A percentile compares a stretch with the other conserved stretches of the same genome.
These are phyloP conservation scores for Hypsibius dujardini DNA, from an alignment of 1,140 invertebrate genomes.

Conservation along the genomic window DNA sequence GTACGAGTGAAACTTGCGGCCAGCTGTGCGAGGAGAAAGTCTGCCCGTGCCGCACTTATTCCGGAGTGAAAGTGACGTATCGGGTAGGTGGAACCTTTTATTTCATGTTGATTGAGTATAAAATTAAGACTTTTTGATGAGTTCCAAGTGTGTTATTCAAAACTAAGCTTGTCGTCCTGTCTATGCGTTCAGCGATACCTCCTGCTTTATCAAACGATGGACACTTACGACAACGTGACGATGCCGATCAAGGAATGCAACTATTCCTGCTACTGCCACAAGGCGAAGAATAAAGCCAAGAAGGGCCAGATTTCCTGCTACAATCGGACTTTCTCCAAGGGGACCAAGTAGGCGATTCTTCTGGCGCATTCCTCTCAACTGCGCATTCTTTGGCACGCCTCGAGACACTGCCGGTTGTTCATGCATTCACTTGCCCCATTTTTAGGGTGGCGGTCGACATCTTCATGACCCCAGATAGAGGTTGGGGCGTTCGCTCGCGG, in stretches of 20 bases:
- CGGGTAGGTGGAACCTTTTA: not conserved
- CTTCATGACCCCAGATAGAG: not conserved
- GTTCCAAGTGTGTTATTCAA: no score
- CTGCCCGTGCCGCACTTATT: not conserved
- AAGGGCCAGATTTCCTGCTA: not conserved
- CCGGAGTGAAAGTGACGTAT: not conserved
- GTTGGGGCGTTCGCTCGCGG: constrained; percentile 1
- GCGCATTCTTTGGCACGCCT: not conserved
- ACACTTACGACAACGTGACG: not conserved
- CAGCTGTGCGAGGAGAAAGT: constrained; percentile 8
- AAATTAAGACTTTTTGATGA: no score
- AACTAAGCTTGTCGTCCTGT: not conserved
- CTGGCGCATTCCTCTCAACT: no score
- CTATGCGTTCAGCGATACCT: constrained; percentile 1
- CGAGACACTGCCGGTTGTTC: not conserved
- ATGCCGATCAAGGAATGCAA: not conserved
- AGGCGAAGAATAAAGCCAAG: constrained; percentile 8
- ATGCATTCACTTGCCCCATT: not conserved
- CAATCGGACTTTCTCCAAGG: constrained; percentile 10
- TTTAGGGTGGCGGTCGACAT: not conserved
- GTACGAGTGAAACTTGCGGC: not conserved
- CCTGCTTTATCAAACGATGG: not conserved
- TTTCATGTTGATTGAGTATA: no score
- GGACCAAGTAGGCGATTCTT: not conserved
- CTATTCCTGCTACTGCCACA: constrained; percentile 7